phyloP scores from a whole-genome alignment of 2,888 invertebrate species.

The Scaptomyza parva region DNA sequence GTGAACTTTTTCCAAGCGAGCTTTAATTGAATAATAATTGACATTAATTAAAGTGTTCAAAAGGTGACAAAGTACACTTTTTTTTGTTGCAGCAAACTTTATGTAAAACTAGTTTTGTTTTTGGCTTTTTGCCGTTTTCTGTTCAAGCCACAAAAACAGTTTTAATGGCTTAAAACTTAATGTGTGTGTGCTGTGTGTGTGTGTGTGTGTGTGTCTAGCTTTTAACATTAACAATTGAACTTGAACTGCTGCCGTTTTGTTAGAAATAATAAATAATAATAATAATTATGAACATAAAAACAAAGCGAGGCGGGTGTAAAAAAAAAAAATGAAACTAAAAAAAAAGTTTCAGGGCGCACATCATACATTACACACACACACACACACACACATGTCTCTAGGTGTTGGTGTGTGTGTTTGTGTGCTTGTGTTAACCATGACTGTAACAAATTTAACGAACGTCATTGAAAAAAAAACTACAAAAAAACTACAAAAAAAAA shows the following conservation, averaged over 20 bases:
- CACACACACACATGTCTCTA: too few species aligned
- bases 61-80: too few species aligned
- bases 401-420: slow-evolving; percentile 7
- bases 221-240: slow-evolving; percentile 78
- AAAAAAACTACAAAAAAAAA: slow-evolving; percentile 3
- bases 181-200: not conserved
- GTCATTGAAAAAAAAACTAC: slow-evolving; percentile 77
- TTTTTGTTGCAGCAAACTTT: slow-evolving; percentile 17
- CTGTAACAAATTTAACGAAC: slow-evolving; percentile 81
- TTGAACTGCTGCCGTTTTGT: slow-evolving; percentile 73
- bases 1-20: slow-evolving; percentile 59
- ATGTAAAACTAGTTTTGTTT: slow-evolving; percentile 1
- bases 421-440: slow-evolving; percentile 74
- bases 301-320: slow-evolving; percentile 44
- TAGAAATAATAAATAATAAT: slow-evolving; percentile 38
- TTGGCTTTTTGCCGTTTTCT: too few species aligned
- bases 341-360: slow-evolving; percentile 51
- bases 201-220: slow-evolving; percentile 31
- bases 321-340: slow-evolving; percentile 1
- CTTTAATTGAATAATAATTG: slow-evolving; percentile 78
- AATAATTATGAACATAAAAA: slow-evolving; percentile 51
- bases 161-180: slow-evolving; percentile 46
- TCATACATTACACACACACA: too few species aligned
- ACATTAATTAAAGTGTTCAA: slow-evolving; percentile 69
- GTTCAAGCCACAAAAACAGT: slow-evolving; percentile 28